Percentiles rank a stretch among this genome's conserved stretches.
Evolutionary conservation across 92 coral and sea anemone species (phyloP).

Genomic region (Heteractis magnifica): DNA sequence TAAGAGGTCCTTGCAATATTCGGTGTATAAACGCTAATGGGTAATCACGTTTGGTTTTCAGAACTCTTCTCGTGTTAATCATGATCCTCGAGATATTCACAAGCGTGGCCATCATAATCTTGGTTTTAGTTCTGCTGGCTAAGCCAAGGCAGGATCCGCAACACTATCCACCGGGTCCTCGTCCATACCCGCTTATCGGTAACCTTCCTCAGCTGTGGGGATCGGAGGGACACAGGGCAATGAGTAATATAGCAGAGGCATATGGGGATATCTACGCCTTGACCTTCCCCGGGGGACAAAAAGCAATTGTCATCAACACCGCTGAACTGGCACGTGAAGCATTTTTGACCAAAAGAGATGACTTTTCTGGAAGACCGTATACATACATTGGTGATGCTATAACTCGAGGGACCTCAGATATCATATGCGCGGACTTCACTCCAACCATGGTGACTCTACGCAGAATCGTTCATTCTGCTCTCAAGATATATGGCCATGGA

Average conservation of each 20-base stretch:
- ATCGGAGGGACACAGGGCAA: conserved; percentile 43
- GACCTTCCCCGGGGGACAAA: conserved; percentile 59
- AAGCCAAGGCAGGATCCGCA: not conserved
- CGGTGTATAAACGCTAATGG: not conserved
- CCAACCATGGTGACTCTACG: conserved; percentile 60
- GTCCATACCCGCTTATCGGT: conserved; percentile 63
- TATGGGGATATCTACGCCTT: conserved; percentile 65
- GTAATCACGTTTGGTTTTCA: not conserved
- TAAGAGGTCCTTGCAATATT: not conserved
- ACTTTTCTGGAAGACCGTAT: conserved; percentile 65
- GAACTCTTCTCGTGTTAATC: not conserved
- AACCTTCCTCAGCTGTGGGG: conserved; percentile 51
- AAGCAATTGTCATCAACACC: conserved; percentile 56
- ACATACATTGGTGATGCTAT: conserved; percentile 51
- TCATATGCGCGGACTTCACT: conserved; percentile 70
- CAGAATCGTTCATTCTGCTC: conserved; percentile 74
- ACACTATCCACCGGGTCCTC: conserved; percentile 61
- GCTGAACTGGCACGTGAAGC: conserved; percentile 68
- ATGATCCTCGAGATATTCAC: conserved; percentile 1
- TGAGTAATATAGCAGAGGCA: conserved; percentile 52
- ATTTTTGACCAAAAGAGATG: conserved; percentile 54
- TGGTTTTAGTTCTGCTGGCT: not conserved
- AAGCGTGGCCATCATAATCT: not conserved
- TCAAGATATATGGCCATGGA: conserved; percentile 62
- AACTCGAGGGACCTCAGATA: conserved; percentile 56